These are phyloP conservation scores for Drosophila kanapiae DNA, from an alignment of 1,140 invertebrate genomes.

Conservation along the genomic window DNA sequence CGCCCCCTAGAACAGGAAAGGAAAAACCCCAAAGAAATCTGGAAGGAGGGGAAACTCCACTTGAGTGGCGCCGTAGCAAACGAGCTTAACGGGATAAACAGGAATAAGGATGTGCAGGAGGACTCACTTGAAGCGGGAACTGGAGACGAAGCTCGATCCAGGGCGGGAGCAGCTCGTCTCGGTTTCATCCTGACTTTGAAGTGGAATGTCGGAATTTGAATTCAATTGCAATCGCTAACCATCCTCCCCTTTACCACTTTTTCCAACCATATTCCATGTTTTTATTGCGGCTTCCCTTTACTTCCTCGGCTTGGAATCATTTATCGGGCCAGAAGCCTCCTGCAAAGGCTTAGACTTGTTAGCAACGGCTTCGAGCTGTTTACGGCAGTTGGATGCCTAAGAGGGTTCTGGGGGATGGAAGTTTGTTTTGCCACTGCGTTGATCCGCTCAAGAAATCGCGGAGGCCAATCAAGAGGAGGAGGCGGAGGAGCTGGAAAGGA, in stretches of 20 bases:
- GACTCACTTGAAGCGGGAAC: conserved; percentile 39
- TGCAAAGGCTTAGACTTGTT: conserved; percentile 63
- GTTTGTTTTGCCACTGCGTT: conserved; percentile 57
- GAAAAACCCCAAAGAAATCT: conserved; percentile 19
- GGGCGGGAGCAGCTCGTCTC: conserved; percentile 47
- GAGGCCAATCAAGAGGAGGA: conserved; percentile 21
- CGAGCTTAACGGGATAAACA: conserved; percentile 60
- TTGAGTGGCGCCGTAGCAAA: conserved; percentile 48
- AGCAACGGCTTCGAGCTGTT: conserved; percentile 54
- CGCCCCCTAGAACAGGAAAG: conserved; percentile 23
- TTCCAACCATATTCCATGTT: conserved; percentile 49
- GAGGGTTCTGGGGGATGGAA: background rate
- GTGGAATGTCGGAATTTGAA: conserved; percentile 69
- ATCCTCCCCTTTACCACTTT: conserved; percentile 12
- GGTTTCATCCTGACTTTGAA: conserved; percentile 73
- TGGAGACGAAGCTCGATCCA: conserved; percentile 27
- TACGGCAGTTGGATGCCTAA: conserved; percentile 24
- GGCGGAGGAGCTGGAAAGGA: background rate
- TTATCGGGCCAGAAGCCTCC: conserved; percentile 18
- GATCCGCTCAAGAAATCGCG: conserved; percentile 58
- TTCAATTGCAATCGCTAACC: conserved; percentile 72
- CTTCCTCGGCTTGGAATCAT: conserved; percentile 24
- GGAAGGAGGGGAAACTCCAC: conserved; percentile 28
- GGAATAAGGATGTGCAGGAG: conserved; percentile 30
- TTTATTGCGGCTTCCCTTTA: conserved; percentile 62